Base-by-base conservation (phyloP, 2,113 vertebrate genomes). In the Arvicanthis niloticus region DNA sequence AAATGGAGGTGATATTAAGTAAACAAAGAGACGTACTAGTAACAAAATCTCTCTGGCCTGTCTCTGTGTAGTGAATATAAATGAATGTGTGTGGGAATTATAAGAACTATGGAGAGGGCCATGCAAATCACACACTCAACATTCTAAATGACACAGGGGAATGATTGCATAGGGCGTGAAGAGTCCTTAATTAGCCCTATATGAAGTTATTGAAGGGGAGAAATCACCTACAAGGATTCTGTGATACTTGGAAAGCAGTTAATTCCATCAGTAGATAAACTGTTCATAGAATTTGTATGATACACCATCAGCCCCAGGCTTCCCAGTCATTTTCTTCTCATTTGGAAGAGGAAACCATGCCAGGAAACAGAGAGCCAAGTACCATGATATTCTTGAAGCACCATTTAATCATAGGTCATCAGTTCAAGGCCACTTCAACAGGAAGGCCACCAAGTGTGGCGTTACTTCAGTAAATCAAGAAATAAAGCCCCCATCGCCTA, bases 1-100 rank as follows among this genome's bases (percentile, higher is more conserved):
- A 95, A 96, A 80, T n/a, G 7, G 9, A 45, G 40, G 17, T 70
- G 12, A 96, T 21, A 93, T 78, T 93, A 91, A 97, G 88, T 81
- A 92, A 93, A 92, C 37, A 7, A 94, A 92, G 70, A 86, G 48
- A 93, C 0, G 56, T 73, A 89, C 53, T 58, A 70, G 60, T 77
- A 90, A 56, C 16, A 93, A 80, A 76, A 88, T 58, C 21, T 91
- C 42, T 2, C 15, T 84, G 42, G 91, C 65, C 68, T 21, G 65
- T 87, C 72, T 72, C 48, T 89, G 24, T 48, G 17, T 53, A 65
- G 10, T 21, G 29, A 91, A 67, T 78, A 73, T 56, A 68, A 82
- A 90, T 60, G 42, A 78, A 90, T 67, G 48, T 58, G 29, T 48
- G n/a, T 48, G 12, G 76, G 51, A 95, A 89, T 72, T 82, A 8